These are phyloP conservation scores for Ceriagrion tenellum DNA, from an alignment of 2,888 invertebrate genomes.

Conservation along the genomic window DNA sequence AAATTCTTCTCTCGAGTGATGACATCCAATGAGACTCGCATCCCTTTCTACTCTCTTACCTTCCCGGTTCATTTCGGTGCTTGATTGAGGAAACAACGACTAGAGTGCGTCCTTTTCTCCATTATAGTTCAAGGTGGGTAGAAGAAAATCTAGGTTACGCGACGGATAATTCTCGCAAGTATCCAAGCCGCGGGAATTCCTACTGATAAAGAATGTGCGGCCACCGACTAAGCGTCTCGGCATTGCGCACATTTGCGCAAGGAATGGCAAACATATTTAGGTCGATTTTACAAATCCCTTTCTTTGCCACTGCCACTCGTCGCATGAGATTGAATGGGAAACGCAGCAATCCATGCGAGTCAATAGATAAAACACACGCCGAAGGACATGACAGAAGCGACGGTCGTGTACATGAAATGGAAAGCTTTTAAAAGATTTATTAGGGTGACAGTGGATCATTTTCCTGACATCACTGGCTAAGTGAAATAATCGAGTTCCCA, in stretches of 20 bases:
- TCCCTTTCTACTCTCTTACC: neutral
- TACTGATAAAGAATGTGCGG: constrained; percentile 18
- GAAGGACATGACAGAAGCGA: neutral
- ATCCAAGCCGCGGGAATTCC: neutral
- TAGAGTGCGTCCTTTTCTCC: neutral
- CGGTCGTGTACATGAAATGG: neutral
- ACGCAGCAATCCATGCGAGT: neutral
- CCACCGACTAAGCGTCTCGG: constrained; percentile 18
- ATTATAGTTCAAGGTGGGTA: constrained; percentile 9
- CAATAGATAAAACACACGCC: neutral
- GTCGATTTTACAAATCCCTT: constrained; percentile 18
- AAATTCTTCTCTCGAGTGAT: neutral
- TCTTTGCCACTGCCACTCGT: constrained; percentile 18
- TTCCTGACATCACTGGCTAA: too few relatives aligned
- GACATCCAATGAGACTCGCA: neutral
- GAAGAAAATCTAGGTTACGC: constrained; percentile 18
- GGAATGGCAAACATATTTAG: constrained; percentile 8
- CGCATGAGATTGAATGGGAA: constrained; percentile 8
- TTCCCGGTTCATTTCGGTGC: neutral
- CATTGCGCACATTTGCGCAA: constrained; percentile 6
- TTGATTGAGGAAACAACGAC: neutral
- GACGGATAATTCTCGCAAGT: neutral
- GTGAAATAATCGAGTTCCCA: too few relatives aligned
- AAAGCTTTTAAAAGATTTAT: neutral
- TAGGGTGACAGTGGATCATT: too few relatives aligned